phyloP scores from a whole-genome alignment of 2,113 vertebrate species.

The Scomber japonicus region DNA sequence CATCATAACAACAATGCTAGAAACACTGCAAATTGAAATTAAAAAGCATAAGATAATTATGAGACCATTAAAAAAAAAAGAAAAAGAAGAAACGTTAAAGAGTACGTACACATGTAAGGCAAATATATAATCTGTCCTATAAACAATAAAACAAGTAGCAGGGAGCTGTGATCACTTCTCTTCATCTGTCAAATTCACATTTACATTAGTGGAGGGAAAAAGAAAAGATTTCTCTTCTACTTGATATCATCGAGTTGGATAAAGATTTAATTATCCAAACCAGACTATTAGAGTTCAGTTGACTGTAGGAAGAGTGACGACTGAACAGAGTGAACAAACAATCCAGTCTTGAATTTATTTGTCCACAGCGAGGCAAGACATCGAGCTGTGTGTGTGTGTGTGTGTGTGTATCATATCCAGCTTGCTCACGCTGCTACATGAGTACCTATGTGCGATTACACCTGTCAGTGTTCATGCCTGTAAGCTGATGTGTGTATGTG shows the following conservation, averaged over 20 bases:
- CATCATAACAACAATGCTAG: conserved; percentile 51
- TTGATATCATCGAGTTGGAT: conserved; percentile 57
- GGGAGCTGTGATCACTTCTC: conserved; percentile 67
- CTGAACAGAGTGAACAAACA: conserved; percentile 13
- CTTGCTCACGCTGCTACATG: conserved; percentile 48
- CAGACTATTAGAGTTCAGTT: background rate
- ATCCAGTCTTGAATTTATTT: background rate
- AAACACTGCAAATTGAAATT: conserved; percentile 80
- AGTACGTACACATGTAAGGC: conserved; percentile 78
- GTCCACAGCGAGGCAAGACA: conserved; percentile 36
- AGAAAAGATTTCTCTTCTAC: conserved; percentile 41
- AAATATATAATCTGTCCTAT: conserved; percentile 82
- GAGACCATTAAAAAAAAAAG: conserved; percentile 66
- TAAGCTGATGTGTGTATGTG: conserved; percentile 7
- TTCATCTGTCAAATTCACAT: conserved; percentile 80
- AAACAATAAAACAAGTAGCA: conserved; percentile 75
- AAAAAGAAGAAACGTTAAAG: conserved; percentile 57
- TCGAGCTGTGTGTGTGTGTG: background rate
- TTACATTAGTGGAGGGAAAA: conserved; percentile 68
- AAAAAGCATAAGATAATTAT: conserved; percentile 76
- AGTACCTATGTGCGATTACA: conserved; percentile 46
- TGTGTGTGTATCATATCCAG: conserved; percentile 10
- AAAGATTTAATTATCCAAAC: conserved; percentile 6
- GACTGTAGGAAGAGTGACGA: conserved; percentile 29
- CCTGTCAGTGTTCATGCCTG: conserved; percentile 37